Base-by-base conservation (phyloP, 2,888 invertebrate genomes). In the Smittia aterrima region DNA sequence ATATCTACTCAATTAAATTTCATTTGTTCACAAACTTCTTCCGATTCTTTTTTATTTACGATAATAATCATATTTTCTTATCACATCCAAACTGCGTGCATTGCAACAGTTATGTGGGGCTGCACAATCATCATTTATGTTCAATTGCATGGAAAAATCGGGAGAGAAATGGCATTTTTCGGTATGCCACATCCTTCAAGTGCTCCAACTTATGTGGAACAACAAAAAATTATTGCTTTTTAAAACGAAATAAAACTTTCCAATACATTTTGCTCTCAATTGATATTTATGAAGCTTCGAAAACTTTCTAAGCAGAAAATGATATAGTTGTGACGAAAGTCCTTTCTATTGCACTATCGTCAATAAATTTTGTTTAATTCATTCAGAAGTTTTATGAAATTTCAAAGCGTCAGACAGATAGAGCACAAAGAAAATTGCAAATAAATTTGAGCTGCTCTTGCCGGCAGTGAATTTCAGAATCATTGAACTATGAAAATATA, bases 211-310 rank as follows among this genome's bases (percentile, higher is more conserved):
- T 66, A 53, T 53, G 41, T 47, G 25, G 40, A 13, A 68, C 68
- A 68, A 68, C 40, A 68, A 68, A 53, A 32, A 40, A 66, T 66
- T 38, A 66, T 66, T 32, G 66, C 66, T 32, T 68, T 68, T 68
- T 68, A 41, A 53, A 68, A 47, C 47, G 25, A 68, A 68, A 68
- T 68, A 68, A 68, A 68, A 68, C 16, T 24, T 68, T 68, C 68
- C 68, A 68, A 68, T 68, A 68, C 68, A 68, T 68, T 68, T 68
- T 25, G 18, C 16, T 32, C 40, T 67, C 40, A 11, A 18, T 67
- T 13, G 68, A 66, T 38, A 38, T 38, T 38, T 38, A 11, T 47
- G 47, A 47, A 11, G 47, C 47, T 6, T 47, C n/a, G n/a, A 16
- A 47, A 47, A 47, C 11, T 38, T 38, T n/a, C n/a, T n/a, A n/a